Conservation (phyloP, 2,797 vertebrate genomes). For the Brachyalestes nurse region DNA sequence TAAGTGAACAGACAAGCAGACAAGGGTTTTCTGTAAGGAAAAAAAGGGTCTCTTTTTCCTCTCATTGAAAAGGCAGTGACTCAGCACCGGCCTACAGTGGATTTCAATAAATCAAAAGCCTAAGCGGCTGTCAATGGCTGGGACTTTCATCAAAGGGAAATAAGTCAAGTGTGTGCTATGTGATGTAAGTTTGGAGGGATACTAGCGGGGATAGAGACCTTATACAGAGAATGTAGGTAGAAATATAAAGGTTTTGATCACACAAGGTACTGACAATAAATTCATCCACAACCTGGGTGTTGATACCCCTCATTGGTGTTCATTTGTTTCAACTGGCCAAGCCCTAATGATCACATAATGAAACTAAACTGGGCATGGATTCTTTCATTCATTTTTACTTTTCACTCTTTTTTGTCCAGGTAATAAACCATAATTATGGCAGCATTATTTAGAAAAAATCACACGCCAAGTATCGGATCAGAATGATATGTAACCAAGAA, state of each 20-base stretch:
- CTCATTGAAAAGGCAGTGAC: conserved; percentile 70
- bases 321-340: conserved; percentile 51
- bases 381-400: conserved; percentile 23
- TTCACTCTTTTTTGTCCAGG: not conserved
- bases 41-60: conserved; percentile 50
- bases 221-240: not conserved
- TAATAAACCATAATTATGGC: not conserved
- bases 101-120: conserved; percentile 78
- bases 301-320: conserved; percentile 50
- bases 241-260: conserved; percentile 55
- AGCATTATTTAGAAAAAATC: not conserved
- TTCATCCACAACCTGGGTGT: conserved; percentile 60
- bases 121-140: conserved; percentile 70
- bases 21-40: conserved; percentile 59
- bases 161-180: conserved; percentile 67
- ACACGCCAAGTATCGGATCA: not conserved
- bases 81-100: conserved; percentile 70
- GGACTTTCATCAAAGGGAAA: conserved; percentile 68
- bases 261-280: conserved; percentile 61
- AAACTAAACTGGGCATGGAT: conserved; percentile 49
- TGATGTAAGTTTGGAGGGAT: conserved; percentile 62
- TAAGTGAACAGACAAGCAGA: conserved; percentile 65
- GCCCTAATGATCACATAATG: conserved; percentile 47
- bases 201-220: conserved; percentile 42
- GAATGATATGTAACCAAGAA: not conserved